Base-by-base conservation (phyloP, 2,888 invertebrate species). In the Drosophila histrio region DNA sequence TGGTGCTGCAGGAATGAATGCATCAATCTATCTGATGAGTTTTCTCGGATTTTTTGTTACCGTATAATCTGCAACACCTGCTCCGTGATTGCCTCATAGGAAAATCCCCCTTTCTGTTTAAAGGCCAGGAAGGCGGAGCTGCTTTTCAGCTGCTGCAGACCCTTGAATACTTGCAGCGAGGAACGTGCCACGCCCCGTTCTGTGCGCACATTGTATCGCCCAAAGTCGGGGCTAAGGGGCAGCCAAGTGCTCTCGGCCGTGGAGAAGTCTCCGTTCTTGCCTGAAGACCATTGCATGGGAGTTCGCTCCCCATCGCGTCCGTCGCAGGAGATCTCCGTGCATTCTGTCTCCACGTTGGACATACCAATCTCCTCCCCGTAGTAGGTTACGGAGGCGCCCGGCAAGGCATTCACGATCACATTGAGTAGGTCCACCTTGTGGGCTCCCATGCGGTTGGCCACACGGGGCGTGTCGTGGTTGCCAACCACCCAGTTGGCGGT, bases 371-470 rank as follows among this genome's bases (percentile, higher is more conserved):
- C 96, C 81, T 96, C 95, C 0, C 96, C 96, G 82, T 97, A 96
- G 91, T 97, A 97, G 0, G 95, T 95, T n/a, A 96, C 93, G 0
- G 95, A 93, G 0, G 95, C 94, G 30, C 97, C 97, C 0, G 96
- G 96, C 21, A 97, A 91, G 11, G 95, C 90, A 87, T 95, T 92
- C 62, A 94, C 93, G 54, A 97, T 91, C 80, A 95, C 93, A 89
- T 95, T 95, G 3, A 96, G 89, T 0, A 94, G 94, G 68, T 96
- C 95, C 0, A 94, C 94, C 89, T 95, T 93, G 68, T 94, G 93
- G 5, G 90, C 90, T 0, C 95, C 94, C 88, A 94, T 93, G n/a
- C 95, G 93, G 2, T 93, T 91, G 0, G 94, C 93, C 88, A 94
- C 93, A 46, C 95, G 92, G 46, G 91, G 91, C 60, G 94, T 93